Base-by-base conservation (phyloP, 2,888 invertebrate genomes). In the Lymantria monacha region DNA sequence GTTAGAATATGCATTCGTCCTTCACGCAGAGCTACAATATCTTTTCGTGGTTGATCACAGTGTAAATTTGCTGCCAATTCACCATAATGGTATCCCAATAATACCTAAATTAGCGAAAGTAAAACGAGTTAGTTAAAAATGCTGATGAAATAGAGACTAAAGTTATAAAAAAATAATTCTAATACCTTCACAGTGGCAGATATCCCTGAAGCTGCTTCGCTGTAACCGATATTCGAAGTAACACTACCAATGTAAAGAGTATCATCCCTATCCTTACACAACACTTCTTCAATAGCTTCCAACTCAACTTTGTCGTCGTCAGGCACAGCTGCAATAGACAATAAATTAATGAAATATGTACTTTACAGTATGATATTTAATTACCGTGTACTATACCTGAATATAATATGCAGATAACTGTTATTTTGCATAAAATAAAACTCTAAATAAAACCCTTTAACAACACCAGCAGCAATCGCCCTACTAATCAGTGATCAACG, bases 41-140 rank as follows among this genome's bases (percentile, higher is more conserved):
- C 92, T 30, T 85, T 76, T 3, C 92, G 85, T 0, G 96, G 94
- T 0, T 73, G 81, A 0, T 90, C 83, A 72, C 88, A 96, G 75
- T 97, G 93, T 12, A 97, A 83, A 79, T 96, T 97, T 0, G 93
- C 94, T 0, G 96, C 95, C 46, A 97, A 87, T 9, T 84, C 61
- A 0, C 94, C 94, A 11, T 86, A 89, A 67, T 95, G 94, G 87
- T 95, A 95, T 0, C 94, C 93, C 41, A 96, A 87, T 9, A 87
- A 51, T 0, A 88, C 83, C 88, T 88, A 92, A 66, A 30, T 14
- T n/a, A 13, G 30, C 0, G 7, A 30, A 48, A 30, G 36, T 22
- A 42, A 10, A 9, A n/a, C 9, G 11, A 11, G 30, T 41, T 8
- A 41, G 14, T 8, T 9, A 41, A 41, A 38, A 11, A 33, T 7